Conservation (phyloP, 1,140 invertebrate species). For the Zaprionus inermis region DNA sequence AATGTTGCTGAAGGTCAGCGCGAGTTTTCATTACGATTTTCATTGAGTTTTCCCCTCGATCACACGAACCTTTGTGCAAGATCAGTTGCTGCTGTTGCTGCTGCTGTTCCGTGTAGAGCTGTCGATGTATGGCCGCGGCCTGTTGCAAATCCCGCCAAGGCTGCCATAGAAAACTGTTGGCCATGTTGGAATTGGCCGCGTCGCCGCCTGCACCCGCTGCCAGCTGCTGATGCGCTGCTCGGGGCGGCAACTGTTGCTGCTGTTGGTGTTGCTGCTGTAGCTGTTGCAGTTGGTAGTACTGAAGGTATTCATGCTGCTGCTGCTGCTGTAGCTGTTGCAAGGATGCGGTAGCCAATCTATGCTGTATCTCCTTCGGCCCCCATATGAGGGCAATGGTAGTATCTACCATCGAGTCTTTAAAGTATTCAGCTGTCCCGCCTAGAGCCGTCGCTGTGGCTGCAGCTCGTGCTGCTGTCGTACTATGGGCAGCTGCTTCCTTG, state of each 20-base stretch:
- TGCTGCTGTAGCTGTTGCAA: conserved; percentile 48
- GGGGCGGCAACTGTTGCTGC: conserved; percentile 42
- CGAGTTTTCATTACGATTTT: conserved; percentile 8
- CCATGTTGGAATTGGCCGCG: conserved; percentile 63
- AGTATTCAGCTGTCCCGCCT: conserved; percentile 13
- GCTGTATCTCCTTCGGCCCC: conserved; percentile 46
- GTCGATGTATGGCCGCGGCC: conserved; percentile 76
- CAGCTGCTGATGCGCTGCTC: conserved; percentile 38
- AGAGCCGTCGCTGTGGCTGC: conserved; percentile 8
- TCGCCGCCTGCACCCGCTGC: not conserved
- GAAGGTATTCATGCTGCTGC: conserved; percentile 35
- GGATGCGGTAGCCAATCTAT: conserved; percentile 34
- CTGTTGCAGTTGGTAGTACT: conserved; percentile 12
- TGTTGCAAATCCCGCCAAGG: conserved; percentile 79
- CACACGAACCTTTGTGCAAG: conserved; percentile 79
- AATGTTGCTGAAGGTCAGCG: conserved; percentile 18
- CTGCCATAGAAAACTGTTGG: conserved; percentile 78
- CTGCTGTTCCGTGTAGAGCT: conserved; percentile 75
- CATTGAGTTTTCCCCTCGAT: conserved; percentile 11
- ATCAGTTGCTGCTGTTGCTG: conserved; percentile 47
- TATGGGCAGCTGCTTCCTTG: conserved; percentile 32
- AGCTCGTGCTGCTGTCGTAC: conserved; percentile 15
- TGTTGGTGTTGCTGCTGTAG: conserved; percentile 25
- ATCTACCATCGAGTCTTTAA: conserved; percentile 9
- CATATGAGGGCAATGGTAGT: not conserved